Conservation (phyloP, 1,140 invertebrate species). For the Gerris buenoi region DNA sequence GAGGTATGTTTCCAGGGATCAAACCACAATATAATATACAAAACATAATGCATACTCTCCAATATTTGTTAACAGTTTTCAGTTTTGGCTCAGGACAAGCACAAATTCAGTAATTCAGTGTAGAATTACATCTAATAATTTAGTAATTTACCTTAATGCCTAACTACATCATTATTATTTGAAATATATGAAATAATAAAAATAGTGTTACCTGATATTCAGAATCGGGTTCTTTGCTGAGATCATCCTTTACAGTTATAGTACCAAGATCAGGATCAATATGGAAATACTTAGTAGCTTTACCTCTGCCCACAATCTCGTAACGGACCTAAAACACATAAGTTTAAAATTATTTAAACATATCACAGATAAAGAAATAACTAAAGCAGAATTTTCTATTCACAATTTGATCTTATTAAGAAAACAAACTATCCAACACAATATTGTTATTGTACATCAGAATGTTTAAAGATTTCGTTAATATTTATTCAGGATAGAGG, state of each 20-base stretch:
- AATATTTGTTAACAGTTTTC: neutral
- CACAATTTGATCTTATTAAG: too few species aligned
- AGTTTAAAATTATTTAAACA: too few species aligned
- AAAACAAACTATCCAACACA: too few species aligned
- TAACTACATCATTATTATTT: neutral
- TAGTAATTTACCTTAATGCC: neutral
- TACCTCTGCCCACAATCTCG: slow-evolving; percentile 62
- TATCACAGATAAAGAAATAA: too few species aligned
- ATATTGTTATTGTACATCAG: too few species aligned
- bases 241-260: slow-evolving; percentile 59
- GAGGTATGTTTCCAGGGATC: too few species aligned
- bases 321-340: slow-evolving; percentile 55
- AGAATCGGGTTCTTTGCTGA: slow-evolving; percentile 65
- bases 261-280: slow-evolving; percentile 69
- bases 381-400: too few species aligned
- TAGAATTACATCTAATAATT: too few species aligned
- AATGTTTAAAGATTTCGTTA: too few species aligned
- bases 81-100: neutral
- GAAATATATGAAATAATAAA: neutral
- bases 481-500: too few species aligned
- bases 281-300: slow-evolving; percentile 66
- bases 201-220: slow-evolving; percentile 54
- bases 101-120: too few species aligned
- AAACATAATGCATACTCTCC: neutral
- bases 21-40: neutral